These are phyloP conservation scores for Bergia sp. DNA, from an alignment of 92 coral and sea anemone genomes.

Conservation along the genomic window DNA sequence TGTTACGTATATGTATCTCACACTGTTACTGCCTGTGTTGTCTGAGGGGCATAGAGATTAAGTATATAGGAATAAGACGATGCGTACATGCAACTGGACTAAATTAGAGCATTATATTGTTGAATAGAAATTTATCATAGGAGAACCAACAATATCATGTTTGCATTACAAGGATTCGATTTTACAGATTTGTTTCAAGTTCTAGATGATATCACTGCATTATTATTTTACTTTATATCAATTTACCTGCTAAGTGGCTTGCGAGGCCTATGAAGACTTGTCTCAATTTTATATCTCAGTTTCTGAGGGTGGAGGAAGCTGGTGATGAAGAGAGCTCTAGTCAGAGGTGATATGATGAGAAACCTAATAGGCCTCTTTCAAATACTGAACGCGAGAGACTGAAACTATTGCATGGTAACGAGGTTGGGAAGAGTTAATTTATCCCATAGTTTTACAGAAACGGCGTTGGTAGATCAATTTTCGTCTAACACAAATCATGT, in stretches of 20 bases:
- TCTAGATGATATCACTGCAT: not conserved
- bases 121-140: not conserved
- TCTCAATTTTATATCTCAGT: conserved; percentile 50
- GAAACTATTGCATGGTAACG: not conserved
- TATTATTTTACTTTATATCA: not conserved
- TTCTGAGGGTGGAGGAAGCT: conserved; percentile 44
- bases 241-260: conserved; percentile 48
- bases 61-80: not conserved
- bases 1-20: no score
- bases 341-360: conserved; percentile 2
- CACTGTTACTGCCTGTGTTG: no score
- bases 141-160: not conserved
- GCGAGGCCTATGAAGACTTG: conserved; percentile 47
- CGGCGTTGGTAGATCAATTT: not conserved
- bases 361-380: not conserved
- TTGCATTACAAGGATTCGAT: not conserved
- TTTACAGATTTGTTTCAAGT: not conserved
- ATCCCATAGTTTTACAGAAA: not conserved
- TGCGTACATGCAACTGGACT: not conserved
- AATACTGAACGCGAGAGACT: not conserved
- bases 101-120: not conserved
- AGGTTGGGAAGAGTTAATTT: not conserved
- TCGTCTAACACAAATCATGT: not conserved
- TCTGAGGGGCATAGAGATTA: no score
- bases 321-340: conserved; percentile 39